phyloP scores from a whole-genome alignment of 2,113 vertebrate species.

The Ceyx melanurus region DNA sequence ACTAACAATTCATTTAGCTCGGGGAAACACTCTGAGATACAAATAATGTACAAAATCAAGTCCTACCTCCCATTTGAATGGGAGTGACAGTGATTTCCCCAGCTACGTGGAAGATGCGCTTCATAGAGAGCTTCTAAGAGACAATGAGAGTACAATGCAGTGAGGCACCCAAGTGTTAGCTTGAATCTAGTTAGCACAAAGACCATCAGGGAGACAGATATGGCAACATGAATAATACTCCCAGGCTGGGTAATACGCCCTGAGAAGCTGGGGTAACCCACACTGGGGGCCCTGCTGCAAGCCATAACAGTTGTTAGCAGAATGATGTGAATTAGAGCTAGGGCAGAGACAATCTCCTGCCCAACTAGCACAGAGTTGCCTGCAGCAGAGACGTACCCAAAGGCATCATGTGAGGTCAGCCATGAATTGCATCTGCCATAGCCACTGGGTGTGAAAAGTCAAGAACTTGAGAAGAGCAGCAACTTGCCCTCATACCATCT shows the following conservation, averaged over 20 bases:
- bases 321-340: neutral
- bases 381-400: neutral
- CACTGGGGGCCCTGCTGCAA: neutral
- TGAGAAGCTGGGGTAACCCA: neutral
- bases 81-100: neutral
- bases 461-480: neutral
- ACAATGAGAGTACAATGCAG: neutral
- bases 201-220: neutral
- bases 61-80: neutral
- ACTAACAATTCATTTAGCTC: neutral
- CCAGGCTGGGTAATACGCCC: neutral
- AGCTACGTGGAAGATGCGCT: neutral
- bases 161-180: neutral
- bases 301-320: neutral
- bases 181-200: neutral
- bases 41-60: neutral
- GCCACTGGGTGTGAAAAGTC: neutral
- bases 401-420: neutral
- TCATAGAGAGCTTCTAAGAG: neutral
- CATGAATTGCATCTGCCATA: neutral
- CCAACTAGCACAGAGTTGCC: neutral
- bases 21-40: neutral
- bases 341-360: neutral
- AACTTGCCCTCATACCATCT: neutral
- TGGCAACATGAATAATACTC: neutral